A percentile compares a stretch with the other conserved stretches of the same genome.
Conservation (phyloP, 2,888 invertebrate species). For the Stenodera caucasica region DNA sequence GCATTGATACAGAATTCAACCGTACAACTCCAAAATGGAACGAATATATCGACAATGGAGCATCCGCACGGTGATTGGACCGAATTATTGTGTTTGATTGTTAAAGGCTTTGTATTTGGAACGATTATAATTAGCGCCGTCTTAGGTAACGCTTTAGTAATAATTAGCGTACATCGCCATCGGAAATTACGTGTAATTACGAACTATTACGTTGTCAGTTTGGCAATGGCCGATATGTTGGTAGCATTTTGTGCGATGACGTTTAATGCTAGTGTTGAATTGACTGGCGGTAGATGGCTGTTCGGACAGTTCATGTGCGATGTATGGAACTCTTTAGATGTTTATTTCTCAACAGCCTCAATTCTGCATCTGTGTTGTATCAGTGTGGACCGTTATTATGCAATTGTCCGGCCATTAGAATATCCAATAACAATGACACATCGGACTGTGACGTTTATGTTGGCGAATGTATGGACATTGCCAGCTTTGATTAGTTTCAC, state of each 20-base stretch:
- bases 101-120: slow-evolving; percentile 79
- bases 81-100: slow-evolving; percentile 63
- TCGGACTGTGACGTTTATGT: slow-evolving; percentile 76
- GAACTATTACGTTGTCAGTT: slow-evolving; percentile 93
- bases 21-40: slow-evolving; percentile 35
- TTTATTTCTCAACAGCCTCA: slow-evolving; percentile 89
- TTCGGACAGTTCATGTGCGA: slow-evolving; percentile 91
- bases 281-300: slow-evolving; percentile 79
- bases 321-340: slow-evolving; percentile 92
- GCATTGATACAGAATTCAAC: slow-evolving; percentile 43
- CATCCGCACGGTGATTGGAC: slow-evolving; percentile 57
- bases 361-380: slow-evolving; percentile 94
- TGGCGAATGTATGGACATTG: slow-evolving; percentile 88
- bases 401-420: slow-evolving; percentile 88
- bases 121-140: slow-evolving; percentile 87
- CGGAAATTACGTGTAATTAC: slow-evolving; percentile 84
- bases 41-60: slow-evolving; percentile 50
- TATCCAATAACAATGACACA: slow-evolving; percentile 92
- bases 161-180: slow-evolving; percentile 79
- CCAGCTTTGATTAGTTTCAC: slow-evolving; percentile 91
- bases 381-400: slow-evolving; percentile 84
- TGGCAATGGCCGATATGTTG: slow-evolving; percentile 91
- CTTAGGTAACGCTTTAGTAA: slow-evolving; percentile 89
- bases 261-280: slow-evolving; percentile 86
- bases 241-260: slow-evolving; percentile 93